Evolutionary conservation across 2,797 vertebrate species (phyloP).

Genomic region (Trematomus bernacchii): DNA sequence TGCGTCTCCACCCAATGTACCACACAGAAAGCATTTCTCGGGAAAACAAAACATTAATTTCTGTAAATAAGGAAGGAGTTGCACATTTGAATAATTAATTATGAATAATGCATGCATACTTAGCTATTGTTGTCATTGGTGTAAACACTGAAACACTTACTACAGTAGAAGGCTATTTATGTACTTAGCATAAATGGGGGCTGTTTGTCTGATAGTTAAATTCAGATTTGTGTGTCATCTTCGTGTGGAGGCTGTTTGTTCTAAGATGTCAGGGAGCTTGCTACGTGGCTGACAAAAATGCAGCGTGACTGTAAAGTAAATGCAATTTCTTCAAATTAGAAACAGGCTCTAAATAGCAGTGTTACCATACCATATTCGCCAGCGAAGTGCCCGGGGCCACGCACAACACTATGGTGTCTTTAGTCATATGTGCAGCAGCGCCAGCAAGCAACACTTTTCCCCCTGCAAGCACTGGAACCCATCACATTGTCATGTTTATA

Average conservation of each 20-base stretch:
- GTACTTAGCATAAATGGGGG: constrained; percentile 33
- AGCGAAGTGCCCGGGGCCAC: constrained; percentile 31
- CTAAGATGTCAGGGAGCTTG: constrained; percentile 33
- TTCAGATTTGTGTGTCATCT: constrained; percentile 46
- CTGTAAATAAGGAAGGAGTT: constrained; percentile 78
- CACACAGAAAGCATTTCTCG: constrained; percentile 71
- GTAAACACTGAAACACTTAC: constrained; percentile 53
- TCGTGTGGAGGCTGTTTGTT: constrained; percentile 48
- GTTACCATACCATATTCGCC: constrained; percentile 33
- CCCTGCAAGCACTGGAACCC: constrained; percentile 24
- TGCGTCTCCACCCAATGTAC: constrained; percentile 55
- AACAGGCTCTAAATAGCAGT: constrained; percentile 67
- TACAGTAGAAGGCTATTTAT: constrained; percentile 44
- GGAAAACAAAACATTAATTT: constrained; percentile 82
- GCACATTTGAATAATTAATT: constrained; percentile 75
- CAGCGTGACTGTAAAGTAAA: constrained; percentile 67
- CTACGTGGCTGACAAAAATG: constrained; percentile 62
- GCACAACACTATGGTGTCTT: not conserved
- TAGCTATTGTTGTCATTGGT: constrained; percentile 51
- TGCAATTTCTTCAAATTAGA: constrained; percentile 66
- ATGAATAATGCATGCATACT: constrained; percentile 68
- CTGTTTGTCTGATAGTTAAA: constrained; percentile 48
- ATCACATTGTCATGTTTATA: constrained; percentile 37
- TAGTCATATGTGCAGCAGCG: constrained; percentile 19
- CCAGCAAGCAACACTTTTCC: constrained; percentile 16